Evolutionary conservation across 2,888 invertebrate species (phyloP).

Genomic region (Ophion costatus): DNA sequence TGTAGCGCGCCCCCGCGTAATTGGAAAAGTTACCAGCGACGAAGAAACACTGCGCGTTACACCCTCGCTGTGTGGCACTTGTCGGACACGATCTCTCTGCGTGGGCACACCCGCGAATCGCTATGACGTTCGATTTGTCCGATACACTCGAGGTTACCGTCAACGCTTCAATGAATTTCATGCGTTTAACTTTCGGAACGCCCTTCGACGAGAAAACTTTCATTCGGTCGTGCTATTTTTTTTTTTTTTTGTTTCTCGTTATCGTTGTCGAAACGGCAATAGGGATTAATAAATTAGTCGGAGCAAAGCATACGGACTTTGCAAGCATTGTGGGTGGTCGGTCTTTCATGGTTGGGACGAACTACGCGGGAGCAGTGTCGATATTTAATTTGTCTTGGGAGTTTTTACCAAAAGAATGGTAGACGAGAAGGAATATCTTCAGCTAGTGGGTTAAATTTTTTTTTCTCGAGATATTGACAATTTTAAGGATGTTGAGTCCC

Average conservation of each 20-base stretch:
- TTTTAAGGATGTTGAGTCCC: no score
- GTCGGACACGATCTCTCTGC: constrained; percentile 25
- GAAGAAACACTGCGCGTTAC: constrained; percentile 38
- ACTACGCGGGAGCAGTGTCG: background rate
- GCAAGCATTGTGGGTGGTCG: background rate
- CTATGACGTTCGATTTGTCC: constrained; percentile 29
- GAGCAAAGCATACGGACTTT: background rate
- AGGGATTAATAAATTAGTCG: background rate
- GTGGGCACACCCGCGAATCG: constrained; percentile 7
- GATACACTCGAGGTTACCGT: background rate
- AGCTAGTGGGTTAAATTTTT: no score
- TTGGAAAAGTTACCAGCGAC: constrained; percentile 60
- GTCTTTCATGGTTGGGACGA: background rate
- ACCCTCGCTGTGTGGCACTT: constrained; percentile 20
- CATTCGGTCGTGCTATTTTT: background rate
- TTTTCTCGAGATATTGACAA: no score
- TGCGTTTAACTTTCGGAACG: background rate
- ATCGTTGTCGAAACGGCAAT: background rate
- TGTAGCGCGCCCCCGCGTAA: constrained; percentile 50
- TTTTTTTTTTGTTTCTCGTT: background rate
- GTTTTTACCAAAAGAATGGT: no score
- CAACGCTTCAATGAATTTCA: background rate
- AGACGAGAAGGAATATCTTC: no score
- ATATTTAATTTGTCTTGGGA: background rate
- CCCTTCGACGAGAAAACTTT: background rate